Base-by-base conservation (phyloP, 2,888 invertebrate species). In the Endomychus coccineus region DNA sequence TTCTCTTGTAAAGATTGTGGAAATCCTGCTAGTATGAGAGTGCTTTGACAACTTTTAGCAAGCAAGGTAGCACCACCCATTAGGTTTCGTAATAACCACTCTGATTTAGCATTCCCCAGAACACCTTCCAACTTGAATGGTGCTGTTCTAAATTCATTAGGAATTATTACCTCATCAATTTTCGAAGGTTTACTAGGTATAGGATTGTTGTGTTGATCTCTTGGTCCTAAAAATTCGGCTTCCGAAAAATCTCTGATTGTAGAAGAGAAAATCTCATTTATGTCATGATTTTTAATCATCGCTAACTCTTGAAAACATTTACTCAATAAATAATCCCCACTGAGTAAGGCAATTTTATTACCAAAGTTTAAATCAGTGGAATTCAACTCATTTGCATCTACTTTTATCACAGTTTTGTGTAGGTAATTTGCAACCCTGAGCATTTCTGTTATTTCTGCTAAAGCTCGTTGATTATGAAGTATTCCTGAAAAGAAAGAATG, bases 401-500 rank as follows among this genome's bases (percentile, higher is more conserved):
- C 75, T 61, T 91, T 89, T 16, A 91, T 81, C 35, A 94, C 71
- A n/a, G 80, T 55, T 44, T 58, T 59, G 67, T 95, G 95, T 14
- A 94, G 83, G 44, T 90, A 69, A 60, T 88, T 84, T 9, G 91
- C 88, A 1, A 89, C 91, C 34, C 90, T 77, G 43, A 95, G 89
- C 89, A 95, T 91, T 71, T 95, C 95, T 0, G 89, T 89, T 15
- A 94, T 85, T 67, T 95, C 94, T 0, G 94, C 94, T 28, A 95
- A 66, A 2, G 83, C 83, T 43, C 89, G 73, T 66, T 92, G 91
- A 45, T 85, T 85, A 56, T 88, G 83, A 14, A 89, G 65, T 2
- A 90, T 85, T 22, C 62, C 63, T 61, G 36, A 16, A 49, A 39
- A 12, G 9, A 16, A 30, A 17, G 6, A 15, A 12, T 7, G 6